Evolutionary conservation across 53 echinoderm and acorn worm species (phyloP).

Genomic region (Apostichopus leukothele): DNA sequence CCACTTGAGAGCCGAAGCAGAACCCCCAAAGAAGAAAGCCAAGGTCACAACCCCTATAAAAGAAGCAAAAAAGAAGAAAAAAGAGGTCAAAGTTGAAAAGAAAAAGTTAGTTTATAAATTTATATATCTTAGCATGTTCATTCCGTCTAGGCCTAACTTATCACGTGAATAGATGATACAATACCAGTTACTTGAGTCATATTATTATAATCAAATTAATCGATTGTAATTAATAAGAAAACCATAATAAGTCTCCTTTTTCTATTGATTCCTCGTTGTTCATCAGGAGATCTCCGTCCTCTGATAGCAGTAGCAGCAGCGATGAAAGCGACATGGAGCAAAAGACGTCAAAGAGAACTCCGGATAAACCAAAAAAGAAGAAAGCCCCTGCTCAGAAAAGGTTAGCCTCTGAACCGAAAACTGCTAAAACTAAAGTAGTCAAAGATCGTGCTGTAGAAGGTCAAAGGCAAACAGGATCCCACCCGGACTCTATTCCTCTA

Average conservation of each 20-base stretch:
- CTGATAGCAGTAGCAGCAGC: constrained; percentile 33
- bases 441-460: not conserved
- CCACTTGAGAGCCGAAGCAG: not conserved
- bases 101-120: not conserved
- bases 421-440: not conserved
- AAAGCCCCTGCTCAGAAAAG: constrained; percentile 18
- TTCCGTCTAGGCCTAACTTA: too few relatives aligned
- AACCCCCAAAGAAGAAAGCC: not conserved
- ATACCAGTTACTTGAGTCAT: too few relatives aligned
- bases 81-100: constrained; percentile 20
- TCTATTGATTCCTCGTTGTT: not conserved
- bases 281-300: not conserved
- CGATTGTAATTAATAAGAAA: too few relatives aligned
- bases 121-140: too few relatives aligned
- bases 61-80: constrained; percentile 17
- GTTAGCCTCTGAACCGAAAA: not conserved
- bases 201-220: too few relatives aligned
- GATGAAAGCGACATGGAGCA: constrained; percentile 5
- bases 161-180: too few relatives aligned
- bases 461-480: not conserved
- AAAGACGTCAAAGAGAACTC: not conserved
- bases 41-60: not conserved
- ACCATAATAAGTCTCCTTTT: too few relatives aligned
- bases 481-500: not conserved
- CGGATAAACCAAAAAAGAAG: constrained; percentile 6